Evolutionary conservation across 2,113 vertebrate species (phyloP), one percentile per base, ranked within the genome.

Genomic region (Riparia riparia): DNA sequence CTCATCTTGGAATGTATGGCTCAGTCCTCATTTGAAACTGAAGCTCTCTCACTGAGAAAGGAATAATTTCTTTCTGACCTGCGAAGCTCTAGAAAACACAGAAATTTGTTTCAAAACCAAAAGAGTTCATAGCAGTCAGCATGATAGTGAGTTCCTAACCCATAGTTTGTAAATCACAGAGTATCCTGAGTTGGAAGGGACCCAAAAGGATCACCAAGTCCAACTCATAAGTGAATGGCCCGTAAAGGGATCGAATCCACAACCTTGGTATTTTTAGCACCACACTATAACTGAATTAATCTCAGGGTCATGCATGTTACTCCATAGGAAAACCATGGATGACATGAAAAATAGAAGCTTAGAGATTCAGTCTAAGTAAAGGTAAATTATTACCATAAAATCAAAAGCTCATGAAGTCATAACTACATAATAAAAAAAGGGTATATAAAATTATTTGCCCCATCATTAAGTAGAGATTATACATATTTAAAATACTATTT

Each of bases 401-500:
- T 20, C 12, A 84, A 44, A 93, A 70, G 45, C 41, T 80, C 45
- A 63, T 34, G 32, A 63, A 88, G 21, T 73, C 4, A 1, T 49
- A 72, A 66, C 26, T 81, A 82, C 44, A 47, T 54, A 29, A 61
- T 54, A 68, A 66, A 80, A 63, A 63, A 60, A 69, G 14, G 78
- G 83, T 70, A 13, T 86, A 90, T 85, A 85, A 96, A 96, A 94
- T 56, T 0, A 45, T 80, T 82, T 85, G 6, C 79, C 42, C 63
- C 78, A 76, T 61, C 63, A 73, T 96, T 71, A 70, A 56, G 44
- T 54, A 81, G 79, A 77, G 64, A 73, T 79, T 74, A 81, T n/a
- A 81, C 56, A 61, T 54, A 93, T 32, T 90, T 93, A 95, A 97
- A 96, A 94, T 92, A 92, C 60, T 81, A 77, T 90, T 82, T 95